Conservation (phyloP, 2,888 invertebrate genomes). For the Orgyia antiqua region DNA sequence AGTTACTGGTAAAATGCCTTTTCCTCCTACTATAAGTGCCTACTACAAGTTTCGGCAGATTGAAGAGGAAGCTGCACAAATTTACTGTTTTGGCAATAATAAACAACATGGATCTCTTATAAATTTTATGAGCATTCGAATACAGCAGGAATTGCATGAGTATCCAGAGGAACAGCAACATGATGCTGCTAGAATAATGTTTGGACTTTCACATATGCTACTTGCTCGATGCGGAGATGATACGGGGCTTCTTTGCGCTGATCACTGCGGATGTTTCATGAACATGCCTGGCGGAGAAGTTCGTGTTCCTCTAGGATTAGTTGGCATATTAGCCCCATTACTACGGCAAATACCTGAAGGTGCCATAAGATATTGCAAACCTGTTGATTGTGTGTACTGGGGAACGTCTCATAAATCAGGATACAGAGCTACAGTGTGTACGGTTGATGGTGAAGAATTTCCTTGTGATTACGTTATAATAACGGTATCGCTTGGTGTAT, state of each 20-base stretch:
- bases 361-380: conserved; percentile 81
- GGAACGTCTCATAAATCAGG: conserved; percentile 74
- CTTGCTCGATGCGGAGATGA: conserved; percentile 83
- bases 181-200: conserved; percentile 82
- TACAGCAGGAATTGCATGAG: conserved; percentile 82
- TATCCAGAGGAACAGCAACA: conserved; percentile 82
- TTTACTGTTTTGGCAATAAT: conserved; percentile 79
- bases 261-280: conserved; percentile 62
- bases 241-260: conserved; percentile 56
- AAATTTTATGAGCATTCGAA: conserved; percentile 81
- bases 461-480: conserved; percentile 88
- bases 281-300: conserved; percentile 79
- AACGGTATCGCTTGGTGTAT: conserved; percentile 86
- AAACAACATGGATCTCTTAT: conserved; percentile 81
- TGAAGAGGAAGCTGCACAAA: conserved; percentile 79
- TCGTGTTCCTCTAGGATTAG: conserved; percentile 80
- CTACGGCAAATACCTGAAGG: conserved; percentile 81
- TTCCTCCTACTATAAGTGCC: conserved; percentile 78
- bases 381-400: conserved; percentile 84
- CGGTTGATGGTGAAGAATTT: conserved; percentile 82
- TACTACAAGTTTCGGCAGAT: conserved; percentile 82
- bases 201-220: conserved; percentile 80
- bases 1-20: conserved; percentile 80
- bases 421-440: conserved; percentile 76
- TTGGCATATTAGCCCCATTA: conserved; percentile 81